Conservation (phyloP, 2,113 vertebrate genomes). For the Diadophis punctatus region DNA sequence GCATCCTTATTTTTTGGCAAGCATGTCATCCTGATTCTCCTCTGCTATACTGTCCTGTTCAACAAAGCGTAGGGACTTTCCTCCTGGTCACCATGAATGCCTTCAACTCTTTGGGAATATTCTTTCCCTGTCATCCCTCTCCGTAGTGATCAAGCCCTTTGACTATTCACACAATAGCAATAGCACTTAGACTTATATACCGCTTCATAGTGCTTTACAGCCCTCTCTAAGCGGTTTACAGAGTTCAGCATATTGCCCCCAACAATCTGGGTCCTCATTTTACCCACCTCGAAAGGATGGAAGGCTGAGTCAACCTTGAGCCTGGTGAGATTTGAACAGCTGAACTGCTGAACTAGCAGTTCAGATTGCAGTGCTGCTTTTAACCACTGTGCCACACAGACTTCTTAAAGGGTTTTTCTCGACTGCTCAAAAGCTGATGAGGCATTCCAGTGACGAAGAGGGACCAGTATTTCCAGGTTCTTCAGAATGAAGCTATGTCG, state of each 20-base stretch:
- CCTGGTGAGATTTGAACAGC: too few relatives aligned
- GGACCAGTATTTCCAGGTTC: not conserved
- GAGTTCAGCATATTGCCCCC: too few relatives aligned
- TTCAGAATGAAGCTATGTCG: not conserved
- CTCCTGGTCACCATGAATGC: not conserved
- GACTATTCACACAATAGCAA: too few relatives aligned
- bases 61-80: not conserved
- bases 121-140: not conserved
- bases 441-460: not conserved
- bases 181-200: too few relatives aligned
- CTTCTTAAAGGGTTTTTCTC: not conserved
- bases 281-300: too few relatives aligned
- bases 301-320: too few relatives aligned
- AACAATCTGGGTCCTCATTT: too few relatives aligned
- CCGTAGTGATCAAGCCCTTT: not conserved
- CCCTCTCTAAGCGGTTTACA: too few relatives aligned
- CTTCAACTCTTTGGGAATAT: not conserved
- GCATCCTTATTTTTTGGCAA: not conserved
- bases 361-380: too few relatives aligned
- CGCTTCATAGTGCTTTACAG: too few relatives aligned
- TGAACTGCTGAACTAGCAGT: too few relatives aligned
- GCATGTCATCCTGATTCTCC: not conserved
- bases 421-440: not conserved
- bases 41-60: not conserved
- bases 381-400: too few relatives aligned